A percentile compares a stretch with the other conserved stretches of the same genome.
These are phyloP conservation scores for Melierax canorus DNA, from an alignment of 2,113 vertebrate genomes.

Conservation along the genomic window DNA sequence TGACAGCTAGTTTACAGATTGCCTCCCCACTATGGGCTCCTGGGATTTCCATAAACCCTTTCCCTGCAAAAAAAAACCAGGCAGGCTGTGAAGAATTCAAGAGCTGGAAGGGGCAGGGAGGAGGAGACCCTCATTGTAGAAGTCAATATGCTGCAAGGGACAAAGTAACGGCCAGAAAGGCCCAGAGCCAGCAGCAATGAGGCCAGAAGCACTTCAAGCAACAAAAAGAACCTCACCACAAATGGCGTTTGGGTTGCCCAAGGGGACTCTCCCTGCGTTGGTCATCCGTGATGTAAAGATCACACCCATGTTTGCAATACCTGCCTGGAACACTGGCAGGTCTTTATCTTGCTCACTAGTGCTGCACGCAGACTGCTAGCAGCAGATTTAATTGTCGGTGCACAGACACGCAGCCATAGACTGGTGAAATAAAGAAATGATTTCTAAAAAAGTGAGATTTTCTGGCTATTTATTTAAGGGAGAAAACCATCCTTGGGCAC, in stretches of 20 bases:
- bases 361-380: neutral
- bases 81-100: neutral
- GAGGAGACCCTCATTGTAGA: neutral
- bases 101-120: neutral
- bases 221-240: neutral
- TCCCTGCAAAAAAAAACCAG: neutral
- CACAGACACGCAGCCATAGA: accelerated
- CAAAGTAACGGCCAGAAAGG: neutral
- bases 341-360: neutral
- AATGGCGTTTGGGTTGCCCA: neutral
- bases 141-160: neutral
- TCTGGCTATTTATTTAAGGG: neutral
- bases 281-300: neutral
- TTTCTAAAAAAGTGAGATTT: neutral
- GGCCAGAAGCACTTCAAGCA: neutral
- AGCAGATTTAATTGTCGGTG: neutral
- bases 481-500: neutral
- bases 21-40: neutral
- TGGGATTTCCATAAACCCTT: neutral
- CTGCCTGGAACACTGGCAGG: neutral
- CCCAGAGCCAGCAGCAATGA: neutral
- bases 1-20: neutral
- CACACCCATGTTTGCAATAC: neutral
- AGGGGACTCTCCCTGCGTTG: neutral
- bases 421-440: neutral